phyloP scores from a whole-genome alignment of 2,113 vertebrate species.

The Austrofundulus limnaeus region DNA sequence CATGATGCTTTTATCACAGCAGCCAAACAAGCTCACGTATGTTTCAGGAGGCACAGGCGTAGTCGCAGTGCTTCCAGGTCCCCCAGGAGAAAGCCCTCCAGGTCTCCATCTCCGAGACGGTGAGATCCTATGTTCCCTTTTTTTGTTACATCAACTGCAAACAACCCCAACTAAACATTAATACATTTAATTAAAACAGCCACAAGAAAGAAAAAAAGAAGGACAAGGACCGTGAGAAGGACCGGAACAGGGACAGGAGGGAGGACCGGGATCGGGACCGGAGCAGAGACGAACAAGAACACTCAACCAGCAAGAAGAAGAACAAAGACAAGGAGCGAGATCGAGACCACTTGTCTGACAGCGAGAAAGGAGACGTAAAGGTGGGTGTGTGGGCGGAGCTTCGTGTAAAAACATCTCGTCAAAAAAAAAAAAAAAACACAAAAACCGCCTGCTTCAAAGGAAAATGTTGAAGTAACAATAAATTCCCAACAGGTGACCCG shows the following conservation, averaged over 20 bases:
- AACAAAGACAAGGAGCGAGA: slow-evolving; percentile 96
- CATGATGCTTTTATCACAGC: not conserved
- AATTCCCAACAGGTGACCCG: slow-evolving; percentile 89
- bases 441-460: too few relatives aligned
- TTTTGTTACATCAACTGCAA: too few relatives aligned
- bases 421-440: too few relatives aligned
- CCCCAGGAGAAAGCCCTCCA: slow-evolving; percentile 86
- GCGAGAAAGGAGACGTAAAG: slow-evolving; percentile 94
- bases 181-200: slow-evolving; percentile 65
- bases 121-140: slow-evolving; percentile 51
- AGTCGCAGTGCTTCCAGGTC: slow-evolving; percentile 89
- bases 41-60: slow-evolving; percentile 79
- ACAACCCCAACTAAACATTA: not conserved
- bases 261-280: slow-evolving; percentile 80
- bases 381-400: slow-evolving; percentile 63
- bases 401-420: too few relatives aligned
- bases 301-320: slow-evolving; percentile 92
- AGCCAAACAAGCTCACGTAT: not conserved
- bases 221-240: slow-evolving; percentile 93
- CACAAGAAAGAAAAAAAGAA: slow-evolving; percentile 99
- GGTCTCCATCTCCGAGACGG: slow-evolving; percentile 90
- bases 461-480: too few relatives aligned
- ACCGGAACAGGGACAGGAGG: slow-evolving; percentile 84
- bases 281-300: slow-evolving; percentile 86
- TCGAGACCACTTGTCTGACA: slow-evolving; percentile 89